Evolutionary conservation across 2,113 vertebrate genomes (phyloP), one percentile per base, ranked within the genome.

Genomic region (Sporophila hypoxantha): DNA sequence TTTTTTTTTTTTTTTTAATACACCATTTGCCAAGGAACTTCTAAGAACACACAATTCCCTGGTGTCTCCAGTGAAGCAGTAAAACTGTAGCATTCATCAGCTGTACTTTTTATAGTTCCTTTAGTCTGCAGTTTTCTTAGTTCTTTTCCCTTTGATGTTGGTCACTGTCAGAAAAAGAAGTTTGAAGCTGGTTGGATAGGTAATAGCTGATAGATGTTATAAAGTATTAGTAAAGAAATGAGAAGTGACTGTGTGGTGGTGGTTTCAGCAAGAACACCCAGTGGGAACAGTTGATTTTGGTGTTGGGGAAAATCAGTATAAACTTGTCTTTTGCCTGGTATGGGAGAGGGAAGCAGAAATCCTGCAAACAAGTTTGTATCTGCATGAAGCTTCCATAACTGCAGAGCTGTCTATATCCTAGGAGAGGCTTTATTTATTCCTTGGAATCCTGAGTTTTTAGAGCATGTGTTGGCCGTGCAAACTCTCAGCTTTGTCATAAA

Each of bases 401-500:
- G 70, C 74, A 41, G 76, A 87, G 42, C 78, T 0, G 0, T 75
- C n/a, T 77, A 1, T 53, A 57, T 89, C 17, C 55, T 68, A 37
- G 46, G 76, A 56, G 41, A 59, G 23, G 23, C 22, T 82, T 71
- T 57, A 29, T 85, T 89, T 87, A 61, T 85, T 85, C 44, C 39
- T 76, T 57, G 29, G 53, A 88, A 92, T 78, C 30, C 3, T 1
- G 74, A 50, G 77, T 61, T 78, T 37, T 65, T 19, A 62, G 42
- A 92, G 80, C 66, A 57, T 5, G 3, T 85, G 76, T 70, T 92
- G 73, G 76, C 91, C 52, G 14, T 16, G 55, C 46, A 85, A 4
- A 17, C 66, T 65, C 68, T 74, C 77, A 41, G 77, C 69, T 80
- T 85, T 64, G 65, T 71, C 73, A 52, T 95, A 91, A 95, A 93